phyloP scores from a whole-genome alignment of 2,797 vertebrate species.

The Fundulus diaphanus region DNA sequence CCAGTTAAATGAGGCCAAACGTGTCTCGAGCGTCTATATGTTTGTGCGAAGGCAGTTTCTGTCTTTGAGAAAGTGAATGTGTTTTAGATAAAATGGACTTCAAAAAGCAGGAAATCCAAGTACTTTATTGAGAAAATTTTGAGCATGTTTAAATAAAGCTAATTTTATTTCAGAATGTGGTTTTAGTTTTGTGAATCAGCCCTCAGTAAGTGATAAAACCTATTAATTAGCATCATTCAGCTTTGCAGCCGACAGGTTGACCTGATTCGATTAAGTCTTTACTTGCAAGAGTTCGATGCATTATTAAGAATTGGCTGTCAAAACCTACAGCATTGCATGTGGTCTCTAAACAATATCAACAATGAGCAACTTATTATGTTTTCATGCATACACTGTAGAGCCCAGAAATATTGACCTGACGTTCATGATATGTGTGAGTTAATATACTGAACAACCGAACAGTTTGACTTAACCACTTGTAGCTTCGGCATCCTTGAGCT shows the following conservation, averaged over 20 bases:
- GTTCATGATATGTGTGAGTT: not conserved
- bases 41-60: constrained; percentile 18
- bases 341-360: not conserved
- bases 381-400: not conserved
- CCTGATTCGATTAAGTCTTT: constrained; percentile 10
- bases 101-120: no score
- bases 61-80: not conserved
- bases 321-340: not conserved
- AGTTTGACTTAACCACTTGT: no score
- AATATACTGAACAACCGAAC: no score
- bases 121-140: constrained; percentile 13
- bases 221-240: constrained; percentile 5
- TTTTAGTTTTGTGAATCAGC: constrained; percentile 22
- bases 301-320: not conserved
- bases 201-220: constrained; percentile 20
- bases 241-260: constrained; percentile 2
- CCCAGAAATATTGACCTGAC: no score
- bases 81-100: not conserved
- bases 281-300: not conserved
- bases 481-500: no score
- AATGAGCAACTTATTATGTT: not conserved
- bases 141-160: constrained; percentile 26
- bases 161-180: constrained; percentile 17
- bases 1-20: constrained; percentile 51
- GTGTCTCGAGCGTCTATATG: constrained; percentile 32